Conservation (phyloP, 2,888 invertebrate species). For the Amitus sp. region DNA sequence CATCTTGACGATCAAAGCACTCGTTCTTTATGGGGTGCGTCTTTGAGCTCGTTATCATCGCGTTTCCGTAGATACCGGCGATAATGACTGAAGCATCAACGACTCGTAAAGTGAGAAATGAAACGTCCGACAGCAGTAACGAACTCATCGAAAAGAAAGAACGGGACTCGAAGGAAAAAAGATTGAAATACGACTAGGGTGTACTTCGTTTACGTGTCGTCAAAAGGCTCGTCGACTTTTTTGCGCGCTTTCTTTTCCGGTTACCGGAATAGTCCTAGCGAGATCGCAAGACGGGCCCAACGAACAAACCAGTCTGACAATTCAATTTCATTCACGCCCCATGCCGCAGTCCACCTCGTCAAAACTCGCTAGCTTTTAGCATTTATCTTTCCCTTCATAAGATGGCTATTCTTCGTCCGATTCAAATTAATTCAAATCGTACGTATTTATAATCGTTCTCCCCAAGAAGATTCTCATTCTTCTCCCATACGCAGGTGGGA, state of each 20-base stretch:
- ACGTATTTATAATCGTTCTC: constrained; percentile 39
- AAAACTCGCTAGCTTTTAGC: constrained; percentile 42
- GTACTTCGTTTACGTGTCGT: constrained; percentile 16
- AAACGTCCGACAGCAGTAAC: constrained; percentile 21
- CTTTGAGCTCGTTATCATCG: constrained; percentile 7
- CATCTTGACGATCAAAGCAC: too few species aligned
- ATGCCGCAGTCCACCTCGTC: constrained; percentile 39
- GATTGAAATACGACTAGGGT: constrained; percentile 11
- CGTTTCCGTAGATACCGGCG: neutral
- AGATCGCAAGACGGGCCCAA: constrained; percentile 29
- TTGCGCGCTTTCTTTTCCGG: constrained; percentile 33
- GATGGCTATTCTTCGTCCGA: constrained; percentile 29
- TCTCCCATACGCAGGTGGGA: constrained; percentile 22
- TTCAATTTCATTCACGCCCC: constrained; percentile 44
- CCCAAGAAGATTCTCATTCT: constrained; percentile 37
- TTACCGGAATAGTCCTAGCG: constrained; percentile 31
- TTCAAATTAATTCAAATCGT: constrained; percentile 43
- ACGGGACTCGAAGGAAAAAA: constrained; percentile 20
- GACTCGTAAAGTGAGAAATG: constrained; percentile 15
- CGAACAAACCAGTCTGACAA: constrained; percentile 44
- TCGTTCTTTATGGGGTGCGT: too few species aligned
- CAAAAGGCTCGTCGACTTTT: constrained; percentile 29
- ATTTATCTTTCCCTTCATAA: constrained; percentile 46
- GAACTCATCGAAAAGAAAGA: constrained; percentile 13
- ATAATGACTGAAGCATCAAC: constrained; percentile 27